These are phyloP conservation scores for Halcyon malimbica DNA, from an alignment of 2,113 vertebrate genomes.

Conservation along the genomic window DNA sequence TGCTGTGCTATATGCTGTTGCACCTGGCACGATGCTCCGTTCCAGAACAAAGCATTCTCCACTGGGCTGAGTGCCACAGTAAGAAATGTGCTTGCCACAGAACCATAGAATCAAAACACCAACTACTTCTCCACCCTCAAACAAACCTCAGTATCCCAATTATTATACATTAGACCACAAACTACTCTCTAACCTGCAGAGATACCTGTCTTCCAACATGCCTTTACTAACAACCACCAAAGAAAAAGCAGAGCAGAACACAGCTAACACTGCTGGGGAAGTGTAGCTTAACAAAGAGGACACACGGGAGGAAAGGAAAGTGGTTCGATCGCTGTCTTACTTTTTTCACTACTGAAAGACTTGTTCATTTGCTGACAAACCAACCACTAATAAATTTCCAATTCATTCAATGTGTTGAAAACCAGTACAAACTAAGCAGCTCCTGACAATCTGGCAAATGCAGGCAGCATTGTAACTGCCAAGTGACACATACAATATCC, in stretches of 20 bases:
- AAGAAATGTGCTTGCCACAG: neutral
- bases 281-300: neutral
- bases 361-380: neutral
- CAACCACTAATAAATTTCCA: neutral
- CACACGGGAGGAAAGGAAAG: accelerated
- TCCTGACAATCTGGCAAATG: neutral
- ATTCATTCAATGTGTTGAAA: neutral
- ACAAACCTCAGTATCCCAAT: neutral
- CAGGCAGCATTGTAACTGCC: neutral
- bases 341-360: neutral
- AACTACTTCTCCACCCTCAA: neutral
- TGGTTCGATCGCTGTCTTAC: accelerated
- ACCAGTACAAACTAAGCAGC: accelerated
- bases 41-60: neutral
- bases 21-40: neutral
- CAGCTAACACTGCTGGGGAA: neutral
- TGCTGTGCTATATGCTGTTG: neutral
- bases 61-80: neutral
- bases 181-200: neutral
- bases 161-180: neutral
- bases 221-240: neutral
- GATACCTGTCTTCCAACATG: neutral
- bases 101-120: neutral
- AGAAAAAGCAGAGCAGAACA: neutral
- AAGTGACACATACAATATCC: neutral